Percentiles rank a stretch among this genome's conserved stretches.
Conservation (phyloP, 2,888 invertebrate species). For the Hydrotaea cyrtoneurina region DNA sequence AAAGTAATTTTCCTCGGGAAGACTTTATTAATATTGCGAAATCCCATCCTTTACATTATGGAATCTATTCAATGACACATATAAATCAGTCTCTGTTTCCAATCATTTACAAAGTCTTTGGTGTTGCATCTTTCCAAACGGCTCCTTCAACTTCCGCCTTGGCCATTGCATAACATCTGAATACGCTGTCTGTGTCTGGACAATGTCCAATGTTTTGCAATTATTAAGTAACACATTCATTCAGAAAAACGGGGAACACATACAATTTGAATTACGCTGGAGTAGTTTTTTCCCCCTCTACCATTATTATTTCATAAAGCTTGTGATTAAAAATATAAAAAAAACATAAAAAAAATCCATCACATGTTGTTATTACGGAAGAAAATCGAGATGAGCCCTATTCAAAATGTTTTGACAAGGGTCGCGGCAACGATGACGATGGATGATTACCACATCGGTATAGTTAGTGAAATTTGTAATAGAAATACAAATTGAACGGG, state of each 20-base stretch:
- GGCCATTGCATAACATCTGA: no score
- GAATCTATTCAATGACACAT: no score
- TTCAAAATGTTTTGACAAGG: slow-evolving; percentile 53
- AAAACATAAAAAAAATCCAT: neutral
- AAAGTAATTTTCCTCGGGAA: no score
- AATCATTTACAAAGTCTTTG: no score
- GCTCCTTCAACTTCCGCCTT: no score
- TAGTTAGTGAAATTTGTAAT: neutral
- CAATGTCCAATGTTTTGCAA: no score
- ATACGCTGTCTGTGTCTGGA: no score
- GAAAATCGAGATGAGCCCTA: neutral
- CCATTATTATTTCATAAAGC: neutral
- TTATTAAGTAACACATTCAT: no score
- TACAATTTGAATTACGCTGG: neutral
- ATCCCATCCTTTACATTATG: no score
- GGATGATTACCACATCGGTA: neutral
- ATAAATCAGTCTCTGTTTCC: no score
- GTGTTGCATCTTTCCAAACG: no score
- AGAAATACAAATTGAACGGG: neutral
- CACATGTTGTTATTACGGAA: slow-evolving; percentile 8
- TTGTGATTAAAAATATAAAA: neutral
- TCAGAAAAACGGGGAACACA: neutral
- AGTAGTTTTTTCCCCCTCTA: neutral
- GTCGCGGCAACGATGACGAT: slow-evolving; percentile 34
- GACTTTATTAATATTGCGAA: no score